phyloP scores from a whole-genome alignment of 1,140 invertebrate species.

The Meloidogyne exigua region DNA sequence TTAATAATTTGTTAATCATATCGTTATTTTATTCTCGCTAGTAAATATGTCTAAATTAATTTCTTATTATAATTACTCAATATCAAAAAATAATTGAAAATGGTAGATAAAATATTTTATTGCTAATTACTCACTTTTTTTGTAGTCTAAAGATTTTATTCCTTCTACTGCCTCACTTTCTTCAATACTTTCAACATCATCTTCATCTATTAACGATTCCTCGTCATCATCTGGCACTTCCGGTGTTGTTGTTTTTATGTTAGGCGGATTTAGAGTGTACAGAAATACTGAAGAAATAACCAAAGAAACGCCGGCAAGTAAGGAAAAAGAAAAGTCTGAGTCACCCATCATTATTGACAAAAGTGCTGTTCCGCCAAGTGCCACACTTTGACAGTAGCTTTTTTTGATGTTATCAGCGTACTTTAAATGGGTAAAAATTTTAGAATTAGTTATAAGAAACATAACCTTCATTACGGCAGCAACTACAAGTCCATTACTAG shows the following conservation, averaged over 20 bases:
- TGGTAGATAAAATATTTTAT: background rate
- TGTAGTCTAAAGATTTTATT: constrained; percentile 33
- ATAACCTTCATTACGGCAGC: constrained; percentile 5
- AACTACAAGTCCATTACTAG: background rate
- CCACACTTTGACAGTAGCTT: constrained; percentile 43
- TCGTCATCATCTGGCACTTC: constrained; percentile 17
- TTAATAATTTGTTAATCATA: too few species aligned
- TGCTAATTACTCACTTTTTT: background rate
- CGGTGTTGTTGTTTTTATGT: background rate
- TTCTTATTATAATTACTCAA: too few species aligned
- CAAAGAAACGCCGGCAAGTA: constrained; percentile 31
- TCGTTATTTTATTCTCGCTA: background rate
- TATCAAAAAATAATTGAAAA: too few species aligned
- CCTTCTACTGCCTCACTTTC: constrained; percentile 5
- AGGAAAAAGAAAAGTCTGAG: constrained; percentile 22
- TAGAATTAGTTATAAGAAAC: background rate
- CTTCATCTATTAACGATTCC: constrained; percentile 9
- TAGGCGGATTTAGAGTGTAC: constrained; percentile 41
- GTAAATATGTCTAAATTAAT: too few species aligned
- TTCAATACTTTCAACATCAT: constrained; percentile 1
- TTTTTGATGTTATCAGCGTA: constrained; percentile 83
- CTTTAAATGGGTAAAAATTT: background rate
- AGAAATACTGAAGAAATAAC: constrained; percentile 42
- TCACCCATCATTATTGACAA: constrained; percentile 42
- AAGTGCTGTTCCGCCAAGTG: constrained; percentile 41